Base-by-base conservation (phyloP, 64 coral and sea anemone species). In the Exaiptasia diaphana region DNA sequence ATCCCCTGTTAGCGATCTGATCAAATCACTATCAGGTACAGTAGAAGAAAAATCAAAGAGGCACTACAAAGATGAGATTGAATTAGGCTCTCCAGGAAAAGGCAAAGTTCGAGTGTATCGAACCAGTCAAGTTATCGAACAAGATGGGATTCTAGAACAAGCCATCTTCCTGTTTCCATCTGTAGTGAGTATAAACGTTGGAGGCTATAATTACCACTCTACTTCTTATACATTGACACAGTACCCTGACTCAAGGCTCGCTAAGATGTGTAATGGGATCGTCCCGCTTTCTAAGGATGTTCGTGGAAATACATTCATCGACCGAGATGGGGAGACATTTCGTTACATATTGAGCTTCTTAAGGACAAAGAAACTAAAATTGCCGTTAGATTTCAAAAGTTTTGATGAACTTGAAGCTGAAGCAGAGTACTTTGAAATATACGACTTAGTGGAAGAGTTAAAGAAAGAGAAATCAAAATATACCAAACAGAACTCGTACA, bases 241-340 rank as follows among this genome's bases (percentile, higher is more conserved):
- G 35, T 74, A 60, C n/a, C 28, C 92, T 25, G 76, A 96, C 23
- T 90, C 81, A 22, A 79, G 67, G 71, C 57, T 96, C 6, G 75
- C 74, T 3, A 59, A 74, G 8, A 79, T 96, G 87, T 90, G 88
- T 17, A 86, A 67, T 25, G 67, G 53, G 9, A 76, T 82, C n/a
- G 80, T 38, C 11, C 67, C 76, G 10, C 46, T 86, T 4, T 44
- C 71, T 0, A 71, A 54, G 18, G 92, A 96, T 39, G 63, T 60
- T 26, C 48, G 53, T 20, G 92, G 92, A 8, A 79, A 84, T 25
- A 80, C 45, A 37, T 96, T 96, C 30, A 90, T 96, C 4, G 92
- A 96, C 42, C 39, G 92, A 24, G 87, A 96, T n/a, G 92, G 92
- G 0, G 80, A 36, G 1, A 80, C 87, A 24, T 96, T 96, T 40